Percentiles rank a stretch among this genome's conserved stretches.
phyloP scores from a whole-genome alignment of 2,888 invertebrate species.

The Ormyrus rosae region DNA sequence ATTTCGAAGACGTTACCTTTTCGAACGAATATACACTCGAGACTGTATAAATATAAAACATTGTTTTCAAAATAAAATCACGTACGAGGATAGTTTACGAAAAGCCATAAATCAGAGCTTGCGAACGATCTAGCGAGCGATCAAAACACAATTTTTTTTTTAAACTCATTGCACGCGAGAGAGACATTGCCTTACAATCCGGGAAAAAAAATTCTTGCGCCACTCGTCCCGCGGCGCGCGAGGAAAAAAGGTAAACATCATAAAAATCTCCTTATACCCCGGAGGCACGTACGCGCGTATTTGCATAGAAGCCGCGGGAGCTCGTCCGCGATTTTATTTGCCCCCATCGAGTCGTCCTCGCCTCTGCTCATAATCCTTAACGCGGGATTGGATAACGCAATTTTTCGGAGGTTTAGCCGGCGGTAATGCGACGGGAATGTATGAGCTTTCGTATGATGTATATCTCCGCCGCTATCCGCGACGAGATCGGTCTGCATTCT shows the following conservation, averaged over 20 bases:
- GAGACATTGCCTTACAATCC: neutral
- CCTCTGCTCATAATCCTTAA: slow-evolving; percentile 34
- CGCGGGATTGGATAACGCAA: slow-evolving; percentile 40
- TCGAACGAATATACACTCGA: neutral
- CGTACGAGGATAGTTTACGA: too few species aligned
- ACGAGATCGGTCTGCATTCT: slow-evolving; percentile 44
- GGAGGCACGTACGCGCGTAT: slow-evolving; percentile 6
- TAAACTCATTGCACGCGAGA: too few species aligned
- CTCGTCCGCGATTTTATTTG: slow-evolving; percentile 31
- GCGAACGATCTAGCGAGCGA: slow-evolving; percentile 7
- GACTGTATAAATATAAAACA: slow-evolving; percentile 5
- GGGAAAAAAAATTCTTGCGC: neutral
- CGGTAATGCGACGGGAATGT: slow-evolving; percentile 45
- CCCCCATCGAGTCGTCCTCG: slow-evolving; percentile 18
- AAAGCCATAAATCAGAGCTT: neutral
- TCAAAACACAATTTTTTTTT: neutral
- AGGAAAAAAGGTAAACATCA: slow-evolving; percentile 2
- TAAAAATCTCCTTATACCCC: slow-evolving; percentile 35
- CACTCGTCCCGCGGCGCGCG: neutral
- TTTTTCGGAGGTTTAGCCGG: slow-evolving; percentile 51
- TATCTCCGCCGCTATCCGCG: slow-evolving; percentile 57
- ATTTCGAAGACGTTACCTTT: slow-evolving; percentile 9
- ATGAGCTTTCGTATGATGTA: slow-evolving; percentile 66
- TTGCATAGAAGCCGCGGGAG: slow-evolving; percentile 36
- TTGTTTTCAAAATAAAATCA: slow-evolving; percentile 29